Conservation (phyloP, 2,113 vertebrate genomes). For the Psilopogon haemacephalus region DNA sequence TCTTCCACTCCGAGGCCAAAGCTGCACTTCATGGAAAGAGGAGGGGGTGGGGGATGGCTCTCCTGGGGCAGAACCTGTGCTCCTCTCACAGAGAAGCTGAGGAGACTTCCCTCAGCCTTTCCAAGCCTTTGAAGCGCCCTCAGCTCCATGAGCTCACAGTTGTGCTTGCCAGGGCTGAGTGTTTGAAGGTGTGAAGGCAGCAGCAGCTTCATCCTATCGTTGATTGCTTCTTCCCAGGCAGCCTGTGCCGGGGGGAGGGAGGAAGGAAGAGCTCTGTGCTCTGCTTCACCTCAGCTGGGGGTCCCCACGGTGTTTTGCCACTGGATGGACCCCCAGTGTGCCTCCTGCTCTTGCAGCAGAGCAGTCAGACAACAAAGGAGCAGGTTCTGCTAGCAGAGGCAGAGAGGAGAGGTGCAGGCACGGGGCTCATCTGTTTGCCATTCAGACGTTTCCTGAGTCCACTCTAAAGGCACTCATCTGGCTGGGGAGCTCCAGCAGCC, state of each 20-base stretch:
- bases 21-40: background rate
- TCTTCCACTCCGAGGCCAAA: background rate
- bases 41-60: background rate
- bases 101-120: constrained; percentile 12
- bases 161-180: background rate
- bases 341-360: background rate
- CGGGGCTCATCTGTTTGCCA: background rate
- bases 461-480: background rate
- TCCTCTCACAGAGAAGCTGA: background rate
- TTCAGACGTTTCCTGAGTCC: background rate
- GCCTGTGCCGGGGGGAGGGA: background rate
- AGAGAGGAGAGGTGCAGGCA: background rate
- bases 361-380: background rate
- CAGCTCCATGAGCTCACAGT: background rate
- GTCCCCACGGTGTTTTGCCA: background rate
- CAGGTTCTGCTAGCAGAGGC: background rate
- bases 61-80: background rate
- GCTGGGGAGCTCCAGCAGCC: background rate
- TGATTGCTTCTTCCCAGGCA: background rate
- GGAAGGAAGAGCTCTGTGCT: background rate
- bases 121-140: background rate
- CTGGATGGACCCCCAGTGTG: background rate
- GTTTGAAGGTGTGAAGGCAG: background rate
- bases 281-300: background rate
- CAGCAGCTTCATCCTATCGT: background rate